A percentile compares a stretch with the other conserved stretches of the same genome.
Evolutionary conservation across 2,113 vertebrate genomes (phyloP).

Genomic region (Malurus elegans): DNA sequence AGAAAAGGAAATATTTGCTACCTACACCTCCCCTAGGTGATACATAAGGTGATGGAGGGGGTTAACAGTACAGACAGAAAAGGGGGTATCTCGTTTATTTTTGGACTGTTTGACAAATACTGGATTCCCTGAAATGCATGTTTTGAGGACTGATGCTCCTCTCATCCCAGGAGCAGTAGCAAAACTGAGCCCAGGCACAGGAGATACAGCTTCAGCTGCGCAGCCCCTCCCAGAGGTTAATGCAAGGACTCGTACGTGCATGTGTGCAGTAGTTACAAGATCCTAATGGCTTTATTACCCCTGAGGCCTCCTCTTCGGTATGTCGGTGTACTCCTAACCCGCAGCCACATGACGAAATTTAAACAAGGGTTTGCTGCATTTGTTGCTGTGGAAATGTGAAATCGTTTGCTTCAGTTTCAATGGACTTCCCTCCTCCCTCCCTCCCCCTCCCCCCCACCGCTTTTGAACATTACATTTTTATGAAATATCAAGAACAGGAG

Average conservation of each 20-base stretch:
- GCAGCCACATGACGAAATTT: not conserved
- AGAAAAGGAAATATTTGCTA: not conserved
- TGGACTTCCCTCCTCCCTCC: not conserved
- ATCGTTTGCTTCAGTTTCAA: not conserved
- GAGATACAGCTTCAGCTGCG: not conserved
- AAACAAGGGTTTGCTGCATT: not conserved
- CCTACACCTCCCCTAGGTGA: not conserved
- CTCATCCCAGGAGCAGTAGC: not conserved
- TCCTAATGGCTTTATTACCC: not conserved
- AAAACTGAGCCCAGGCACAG: not conserved
- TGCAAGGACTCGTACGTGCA: not conserved
- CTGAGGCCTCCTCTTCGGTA: not conserved
- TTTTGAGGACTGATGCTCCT: not conserved
- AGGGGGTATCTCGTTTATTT: not conserved
- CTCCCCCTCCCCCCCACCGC: rapidly evolving
- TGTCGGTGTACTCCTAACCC: conserved; percentile 23
- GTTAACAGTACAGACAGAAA: not conserved
- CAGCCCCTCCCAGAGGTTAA: not conserved
- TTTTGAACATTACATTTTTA: not conserved
- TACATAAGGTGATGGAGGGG: not conserved
- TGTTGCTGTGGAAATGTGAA: not conserved
- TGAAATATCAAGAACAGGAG: not conserved
- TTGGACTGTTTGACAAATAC: not conserved
- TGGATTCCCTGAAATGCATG: not conserved
- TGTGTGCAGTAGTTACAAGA: not conserved